phyloP scores from a whole-genome alignment of 2,888 invertebrate species.

The Lapara coniferarum region DNA sequence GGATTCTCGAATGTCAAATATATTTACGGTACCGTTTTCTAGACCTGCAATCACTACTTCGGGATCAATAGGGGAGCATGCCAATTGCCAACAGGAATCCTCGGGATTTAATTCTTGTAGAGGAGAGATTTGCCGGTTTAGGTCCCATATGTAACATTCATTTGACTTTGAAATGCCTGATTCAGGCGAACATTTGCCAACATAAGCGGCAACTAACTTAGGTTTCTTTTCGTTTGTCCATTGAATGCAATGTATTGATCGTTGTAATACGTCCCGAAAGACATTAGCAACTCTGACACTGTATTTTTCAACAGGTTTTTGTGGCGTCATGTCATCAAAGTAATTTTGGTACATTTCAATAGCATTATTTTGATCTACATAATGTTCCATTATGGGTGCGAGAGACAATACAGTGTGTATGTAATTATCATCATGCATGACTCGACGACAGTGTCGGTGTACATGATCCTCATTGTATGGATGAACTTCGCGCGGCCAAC shows the following conservation, averaged over 20 bases:
- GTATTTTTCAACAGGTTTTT: conserved; percentile 81
- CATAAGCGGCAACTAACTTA: conserved; percentile 87
- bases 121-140: conserved; percentile 73
- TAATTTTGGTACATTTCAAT: conserved; percentile 91
- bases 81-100: conserved; percentile 69
- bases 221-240: conserved; percentile 88
- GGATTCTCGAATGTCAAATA: conserved; percentile 91
- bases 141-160: conserved; percentile 88
- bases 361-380: conserved; percentile 90
- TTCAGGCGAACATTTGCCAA: conserved; percentile 54
- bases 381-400: conserved; percentile 84
- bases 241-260: conserved; percentile 84
- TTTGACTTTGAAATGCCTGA: conserved; percentile 48
- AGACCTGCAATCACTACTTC: conserved; percentile 65
- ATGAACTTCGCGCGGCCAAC: conserved; percentile 92
- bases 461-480: conserved; percentile 87
- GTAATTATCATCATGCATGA: conserved; percentile 91
- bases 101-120: conserved; percentile 55
- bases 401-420: conserved; percentile 85
- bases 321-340: conserved; percentile 82
- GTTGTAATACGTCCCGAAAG: conserved; percentile 84
- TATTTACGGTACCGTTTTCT: conserved; percentile 64
- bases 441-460: conserved; percentile 88
- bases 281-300: conserved; percentile 86
- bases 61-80: conserved; percentile 63